A percentile compares a stretch with the other conserved stretches of the same genome.
Conservation (phyloP, 2,797 vertebrate species). For the Myotis findleyi region DNA sequence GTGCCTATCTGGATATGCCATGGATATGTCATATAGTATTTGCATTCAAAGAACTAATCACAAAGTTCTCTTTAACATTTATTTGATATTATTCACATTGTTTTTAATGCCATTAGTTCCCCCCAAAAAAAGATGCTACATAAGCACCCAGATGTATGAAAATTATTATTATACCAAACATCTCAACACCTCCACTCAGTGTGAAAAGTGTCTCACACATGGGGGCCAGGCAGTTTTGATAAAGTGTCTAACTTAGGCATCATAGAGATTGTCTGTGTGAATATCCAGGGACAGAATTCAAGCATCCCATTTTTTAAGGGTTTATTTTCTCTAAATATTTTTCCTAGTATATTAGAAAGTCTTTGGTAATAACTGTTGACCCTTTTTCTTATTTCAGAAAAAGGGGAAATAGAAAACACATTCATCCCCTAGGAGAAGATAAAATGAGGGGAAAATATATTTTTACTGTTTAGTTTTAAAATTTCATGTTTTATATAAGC, state of each 20-base stretch:
- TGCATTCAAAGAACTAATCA: not conserved
- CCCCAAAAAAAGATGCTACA: not conserved
- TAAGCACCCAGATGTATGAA: not conserved
- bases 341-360: not conserved
- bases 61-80: not conserved
- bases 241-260: not conserved
- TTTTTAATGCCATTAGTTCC: constrained; percentile 13
- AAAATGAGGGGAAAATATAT: not conserved
- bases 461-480: constrained; percentile 40
- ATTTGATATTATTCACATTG: not conserved
- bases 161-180: not conserved
- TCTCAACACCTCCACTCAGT: not conserved
- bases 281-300: not conserved
- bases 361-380: not conserved
- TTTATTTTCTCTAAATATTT: not conserved
- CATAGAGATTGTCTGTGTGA: not conserved
- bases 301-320: not conserved
- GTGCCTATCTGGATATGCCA: not conserved
- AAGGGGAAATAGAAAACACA: not conserved
- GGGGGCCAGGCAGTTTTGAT: not conserved
- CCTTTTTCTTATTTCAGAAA: constrained; percentile 23
- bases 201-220: not conserved
- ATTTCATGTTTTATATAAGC: not conserved
- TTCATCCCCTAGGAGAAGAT: not conserved
- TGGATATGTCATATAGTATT: not conserved